Conservation (phyloP, 2,888 invertebrate genomes). For the Ornithoptera alexandrae region DNA sequence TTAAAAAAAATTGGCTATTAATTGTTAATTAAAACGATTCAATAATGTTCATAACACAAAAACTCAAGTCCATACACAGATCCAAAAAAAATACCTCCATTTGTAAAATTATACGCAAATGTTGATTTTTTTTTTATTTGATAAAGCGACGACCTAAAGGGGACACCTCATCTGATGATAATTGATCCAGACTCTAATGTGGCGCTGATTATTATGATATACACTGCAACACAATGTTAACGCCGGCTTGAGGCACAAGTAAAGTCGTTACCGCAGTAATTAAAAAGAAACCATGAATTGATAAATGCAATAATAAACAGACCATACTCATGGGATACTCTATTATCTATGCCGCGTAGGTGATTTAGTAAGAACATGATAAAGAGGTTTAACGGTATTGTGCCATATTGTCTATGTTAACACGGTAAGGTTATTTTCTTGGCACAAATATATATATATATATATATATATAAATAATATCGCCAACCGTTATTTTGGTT, state of each 20-base stretch:
- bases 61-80: constrained; percentile 15
- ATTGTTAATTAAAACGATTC: constrained; percentile 17
- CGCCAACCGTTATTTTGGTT: too few relatives aligned
- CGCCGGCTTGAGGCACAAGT: too few relatives aligned
- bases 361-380: background rate
- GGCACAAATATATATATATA: background rate
- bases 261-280: too few relatives aligned
- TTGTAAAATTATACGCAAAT: background rate
- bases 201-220: too few relatives aligned
- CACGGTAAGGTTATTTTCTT: background rate
- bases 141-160: too few relatives aligned
- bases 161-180: too few relatives aligned
- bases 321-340: background rate
- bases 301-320: constrained; percentile 17
- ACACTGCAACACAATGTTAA: too few relatives aligned
- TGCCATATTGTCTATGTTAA: background rate
- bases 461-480: background rate
- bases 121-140: too few relatives aligned
- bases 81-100: constrained; percentile 6
- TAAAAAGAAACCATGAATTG: background rate
- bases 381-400: background rate
- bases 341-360: background rate
- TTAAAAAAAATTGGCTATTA: constrained; percentile 25
- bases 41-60: constrained; percentile 18
- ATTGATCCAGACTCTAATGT: too few relatives aligned